These are phyloP conservation scores for Protonibea diacanthus DNA, from an alignment of 2,797 vertebrate species.

Conservation along the genomic window DNA sequence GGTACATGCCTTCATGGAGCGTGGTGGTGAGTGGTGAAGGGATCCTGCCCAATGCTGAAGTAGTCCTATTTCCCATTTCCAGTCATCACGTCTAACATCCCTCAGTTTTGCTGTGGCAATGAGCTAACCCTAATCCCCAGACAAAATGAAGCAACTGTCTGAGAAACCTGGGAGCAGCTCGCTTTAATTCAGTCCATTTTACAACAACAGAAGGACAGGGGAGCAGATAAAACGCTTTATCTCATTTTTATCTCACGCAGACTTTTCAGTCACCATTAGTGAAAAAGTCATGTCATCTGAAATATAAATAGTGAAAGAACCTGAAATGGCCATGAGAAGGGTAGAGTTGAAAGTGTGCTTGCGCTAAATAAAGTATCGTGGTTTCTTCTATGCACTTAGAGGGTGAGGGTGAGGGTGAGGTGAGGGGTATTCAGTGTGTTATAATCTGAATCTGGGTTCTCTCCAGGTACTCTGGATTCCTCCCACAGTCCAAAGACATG, in stretches of 20 bases:
- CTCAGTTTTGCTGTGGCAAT: conserved; percentile 37
- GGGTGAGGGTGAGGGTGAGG: no score
- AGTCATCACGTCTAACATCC: conserved; percentile 47
- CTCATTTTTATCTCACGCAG: conserved; percentile 1
- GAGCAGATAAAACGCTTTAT: conserved; percentile 9
- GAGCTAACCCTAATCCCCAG: conserved; percentile 61
- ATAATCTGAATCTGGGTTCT: no score
- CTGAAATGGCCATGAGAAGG: neutral
- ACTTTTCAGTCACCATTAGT: neutral
- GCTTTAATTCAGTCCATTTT: conserved; percentile 1
- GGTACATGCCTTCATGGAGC: conserved; percentile 24
- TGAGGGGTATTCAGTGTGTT: no score
- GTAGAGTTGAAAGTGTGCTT: neutral
- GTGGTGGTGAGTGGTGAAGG: conserved; percentile 37
- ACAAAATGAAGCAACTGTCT: conserved; percentile 41
- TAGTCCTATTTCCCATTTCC: conserved; percentile 57
- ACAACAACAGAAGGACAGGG: neutral
- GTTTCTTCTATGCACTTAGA: no score
- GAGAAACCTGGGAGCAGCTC: conserved; percentile 19
- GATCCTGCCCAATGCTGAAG: conserved; percentile 43
- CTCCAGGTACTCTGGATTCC: no score
- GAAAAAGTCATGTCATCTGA: neutral
- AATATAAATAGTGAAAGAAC: neutral
- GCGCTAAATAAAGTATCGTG: neutral
- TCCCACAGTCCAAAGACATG: no score